A percentile compares a stretch with the other conserved stretches of the same genome.
Evolutionary conservation across 2,797 vertebrate genomes (phyloP).

Genomic region (Calcarius lapponicus): DNA sequence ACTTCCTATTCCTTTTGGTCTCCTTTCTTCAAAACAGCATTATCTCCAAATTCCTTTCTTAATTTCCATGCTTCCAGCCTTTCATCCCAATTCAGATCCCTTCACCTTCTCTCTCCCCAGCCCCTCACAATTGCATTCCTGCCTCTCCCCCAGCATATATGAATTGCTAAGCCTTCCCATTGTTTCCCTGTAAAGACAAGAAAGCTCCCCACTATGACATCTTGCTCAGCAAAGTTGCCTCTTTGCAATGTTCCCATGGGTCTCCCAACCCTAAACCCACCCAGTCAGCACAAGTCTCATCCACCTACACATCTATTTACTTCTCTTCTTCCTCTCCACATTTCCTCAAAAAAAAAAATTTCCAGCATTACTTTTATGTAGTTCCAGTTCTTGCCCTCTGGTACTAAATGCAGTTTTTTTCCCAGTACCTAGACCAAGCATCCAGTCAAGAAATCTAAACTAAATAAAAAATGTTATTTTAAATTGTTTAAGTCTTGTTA

Average conservation of each 20-base stretch:
- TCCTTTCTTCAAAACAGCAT: background rate
- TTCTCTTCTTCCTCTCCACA: background rate
- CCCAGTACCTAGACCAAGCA: background rate
- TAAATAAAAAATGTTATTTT: background rate
- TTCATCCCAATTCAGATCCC: background rate
- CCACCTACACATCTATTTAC: background rate
- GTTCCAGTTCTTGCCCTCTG: background rate
- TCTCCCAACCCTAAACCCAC: background rate
- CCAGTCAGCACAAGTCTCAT: background rate
- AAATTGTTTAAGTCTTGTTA: background rate
- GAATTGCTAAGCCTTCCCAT: background rate
- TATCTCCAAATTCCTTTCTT: background rate
- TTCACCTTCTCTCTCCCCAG: background rate
- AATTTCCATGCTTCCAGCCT: background rate
- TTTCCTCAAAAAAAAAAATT: background rate
- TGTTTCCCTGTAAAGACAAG: background rate
- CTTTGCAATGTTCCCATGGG: background rate
- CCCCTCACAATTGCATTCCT: background rate
- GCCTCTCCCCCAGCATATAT: accelerated
- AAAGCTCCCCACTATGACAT: background rate
- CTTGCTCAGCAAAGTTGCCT: background rate
- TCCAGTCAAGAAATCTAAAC: background rate
- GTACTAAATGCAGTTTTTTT: background rate
- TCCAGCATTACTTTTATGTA: background rate
- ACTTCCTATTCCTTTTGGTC: background rate